Conservation (phyloP, 30 jellyfish, hydroid and myxozoan genomes). For the Hydra vulgaris region DNA sequence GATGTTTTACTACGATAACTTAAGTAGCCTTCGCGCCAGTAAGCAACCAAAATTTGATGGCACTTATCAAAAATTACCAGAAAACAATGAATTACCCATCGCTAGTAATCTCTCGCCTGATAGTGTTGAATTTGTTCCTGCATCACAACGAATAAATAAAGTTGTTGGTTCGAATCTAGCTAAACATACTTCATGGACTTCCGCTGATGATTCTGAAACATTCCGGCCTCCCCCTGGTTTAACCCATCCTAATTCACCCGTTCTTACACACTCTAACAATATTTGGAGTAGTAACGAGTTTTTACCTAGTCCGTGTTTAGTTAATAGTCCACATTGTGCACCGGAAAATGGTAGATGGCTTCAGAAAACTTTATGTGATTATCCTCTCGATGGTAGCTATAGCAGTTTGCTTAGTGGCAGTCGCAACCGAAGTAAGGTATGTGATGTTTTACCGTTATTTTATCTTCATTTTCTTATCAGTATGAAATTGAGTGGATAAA, state of each 20-base stretch:
- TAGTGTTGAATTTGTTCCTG: slow-evolving; percentile 88
- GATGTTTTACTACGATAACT: slow-evolving; percentile 89
- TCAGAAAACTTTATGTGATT: slow-evolving; percentile 39
- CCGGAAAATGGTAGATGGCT: slow-evolving; percentile 43
- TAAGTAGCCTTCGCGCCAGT: slow-evolving; percentile 89
- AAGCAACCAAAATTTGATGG: slow-evolving; percentile 48
- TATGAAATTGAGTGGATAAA: too few species aligned
- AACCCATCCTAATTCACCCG: slow-evolving; percentile 22
- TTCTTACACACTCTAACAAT: slow-evolving; percentile 13
- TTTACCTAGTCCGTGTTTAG: slow-evolving; percentile 11
- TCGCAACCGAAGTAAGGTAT: slow-evolving; percentile 18
- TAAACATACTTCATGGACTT: slow-evolving; percentile 41
- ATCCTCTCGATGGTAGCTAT: slow-evolving; percentile 32
- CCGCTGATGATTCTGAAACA: slow-evolving; percentile 41
- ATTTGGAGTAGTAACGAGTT: slow-evolving; percentile 68
- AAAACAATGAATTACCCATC: not conserved
- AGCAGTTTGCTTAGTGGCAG: slow-evolving; percentile 52
- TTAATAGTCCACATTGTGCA: slow-evolving; percentile 11
- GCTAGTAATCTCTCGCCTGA: slow-evolving; percentile 82
- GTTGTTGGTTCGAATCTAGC: slow-evolving; percentile 33
- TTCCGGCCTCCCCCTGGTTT: slow-evolving; percentile 84
- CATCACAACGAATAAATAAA: slow-evolving; percentile 41
- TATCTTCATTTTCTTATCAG: not conserved
- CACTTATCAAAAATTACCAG: slow-evolving; percentile 13
- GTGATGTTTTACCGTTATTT: too few species aligned